Percentiles rank a stretch among this genome's conserved stretches.
Evolutionary conservation across 2,888 invertebrate species (phyloP).

Genomic region (Cabera pusaria): DNA sequence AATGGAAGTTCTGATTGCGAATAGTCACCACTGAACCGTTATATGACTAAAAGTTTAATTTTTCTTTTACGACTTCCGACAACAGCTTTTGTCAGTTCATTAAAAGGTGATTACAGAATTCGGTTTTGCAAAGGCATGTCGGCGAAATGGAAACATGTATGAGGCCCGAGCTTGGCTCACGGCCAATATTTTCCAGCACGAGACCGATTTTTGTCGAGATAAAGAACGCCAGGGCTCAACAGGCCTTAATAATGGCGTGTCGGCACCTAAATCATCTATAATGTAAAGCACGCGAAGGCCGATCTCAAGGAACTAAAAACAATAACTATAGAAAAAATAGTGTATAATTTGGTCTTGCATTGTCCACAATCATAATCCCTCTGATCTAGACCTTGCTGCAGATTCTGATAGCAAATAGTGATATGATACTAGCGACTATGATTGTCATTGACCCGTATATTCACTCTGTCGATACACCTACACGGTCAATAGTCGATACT

Average conservation of each 20-base stretch:
- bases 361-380: constrained; percentile 19
- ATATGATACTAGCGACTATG: constrained; percentile 18
- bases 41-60: constrained; percentile 27
- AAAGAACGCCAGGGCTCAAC: constrained; percentile 48
- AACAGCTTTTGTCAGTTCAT: constrained; percentile 12
- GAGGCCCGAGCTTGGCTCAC: constrained; percentile 52
- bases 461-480: constrained; percentile 21
- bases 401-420: constrained; percentile 37
- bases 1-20: constrained; percentile 30
- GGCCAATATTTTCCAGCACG: constrained; percentile 65
- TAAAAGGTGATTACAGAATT: constrained; percentile 19
- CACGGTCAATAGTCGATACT: constrained; percentile 18
- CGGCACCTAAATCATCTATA: constrained; percentile 41
- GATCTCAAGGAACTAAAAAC: too few species aligned
- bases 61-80: constrained; percentile 21
- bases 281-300: constrained; percentile 54
- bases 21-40: constrained; percentile 25
- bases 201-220: constrained; percentile 68
- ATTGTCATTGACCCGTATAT: constrained; percentile 25
- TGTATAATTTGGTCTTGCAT: constrained; percentile 15
- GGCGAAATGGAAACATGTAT: constrained; percentile 48
- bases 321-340: constrained; percentile 33
- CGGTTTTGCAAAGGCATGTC: constrained; percentile 25
- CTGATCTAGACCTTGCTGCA: constrained; percentile 33
- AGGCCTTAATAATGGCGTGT: constrained; percentile 49